Base-by-base conservation (phyloP, 2,888 invertebrate genomes). In the Teleogryllus oceanicus region DNA sequence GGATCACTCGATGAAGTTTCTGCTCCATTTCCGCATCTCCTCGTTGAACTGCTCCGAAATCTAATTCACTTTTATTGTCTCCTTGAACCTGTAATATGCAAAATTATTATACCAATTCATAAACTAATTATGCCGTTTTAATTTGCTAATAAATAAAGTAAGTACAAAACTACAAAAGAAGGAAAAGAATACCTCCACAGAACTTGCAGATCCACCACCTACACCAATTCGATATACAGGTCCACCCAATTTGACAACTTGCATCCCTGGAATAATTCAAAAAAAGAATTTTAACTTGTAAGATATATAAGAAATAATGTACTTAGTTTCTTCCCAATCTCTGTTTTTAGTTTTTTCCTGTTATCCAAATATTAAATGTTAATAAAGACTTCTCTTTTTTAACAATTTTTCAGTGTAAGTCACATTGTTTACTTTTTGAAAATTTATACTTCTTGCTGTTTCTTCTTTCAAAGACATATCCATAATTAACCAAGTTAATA, bases 11-110 rank as follows among this genome's bases (percentile, higher is more conserved):
- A 87, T 99, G 98, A 62, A 99, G 88, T 87, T 99, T 98, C 86
- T 99, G 97, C 84, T 98, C 98, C 99, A 99, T 99, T 90, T 99
- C 98, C 2, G 99, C 95, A 88, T 99, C 99, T 78, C 95, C 88
- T 88, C 97, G 91, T 88, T 99, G 99, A 0, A 99, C 99, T 0
- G 99, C 99, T 83, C 96, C 96, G 85, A 97, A 98, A 87, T 99
- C 99, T 50, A 98, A 88, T 79, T 95, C 94, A 0, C 92, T 92
- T 83, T 91, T 93, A 84, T 96, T 94, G 83, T 94, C 94, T 1
- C 98, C 98, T 88, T 97, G 97, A 1, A 97, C 94, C 88, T 89
- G 80, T 5, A 81, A 16, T 0, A 8, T 8, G 24, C 4, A 75
- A 20, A 75, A 75, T 13, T n/a, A 75, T n/a, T 13, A 75, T 20